Conservation (phyloP, 2,797 vertebrate species). For the Micrastur ruficollis region DNA sequence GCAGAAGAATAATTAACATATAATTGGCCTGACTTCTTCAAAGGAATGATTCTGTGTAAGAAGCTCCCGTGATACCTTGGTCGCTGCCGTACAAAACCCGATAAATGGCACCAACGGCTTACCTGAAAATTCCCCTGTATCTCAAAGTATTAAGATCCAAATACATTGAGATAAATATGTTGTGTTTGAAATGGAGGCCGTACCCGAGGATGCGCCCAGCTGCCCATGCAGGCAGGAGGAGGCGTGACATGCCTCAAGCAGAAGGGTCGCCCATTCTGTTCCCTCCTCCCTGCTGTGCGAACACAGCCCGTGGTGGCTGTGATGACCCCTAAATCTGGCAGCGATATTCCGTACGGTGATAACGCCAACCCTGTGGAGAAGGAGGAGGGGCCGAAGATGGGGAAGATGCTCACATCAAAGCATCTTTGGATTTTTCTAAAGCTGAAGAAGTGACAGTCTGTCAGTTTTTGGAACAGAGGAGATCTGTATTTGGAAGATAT, state of each 20-base stretch:
- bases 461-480: not conserved
- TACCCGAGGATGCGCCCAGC: accelerated
- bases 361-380: not conserved
- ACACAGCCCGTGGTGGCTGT: not conserved
- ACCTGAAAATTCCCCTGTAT: not conserved
- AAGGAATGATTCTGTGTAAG: not conserved
- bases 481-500: not conserved
- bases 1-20: slow-evolving; percentile 7
- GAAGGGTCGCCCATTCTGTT: not conserved
- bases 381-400: not conserved
- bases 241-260: not conserved
- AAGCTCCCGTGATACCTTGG: not conserved
- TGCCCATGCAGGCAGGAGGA: not conserved
- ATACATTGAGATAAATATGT: not conserved
- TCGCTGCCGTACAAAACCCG: not conserved
- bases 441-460: not conserved
- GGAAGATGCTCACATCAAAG: not conserved
- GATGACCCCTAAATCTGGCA: not conserved
- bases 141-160: not conserved
- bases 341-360: not conserved
- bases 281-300: not conserved
- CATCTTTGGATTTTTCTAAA: not conserved
- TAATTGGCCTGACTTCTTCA: not conserved
- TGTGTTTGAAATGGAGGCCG: not conserved
- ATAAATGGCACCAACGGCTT: not conserved